Base-by-base conservation (phyloP, 2,888 invertebrate genomes). In the Teleogryllus oceanicus region DNA sequence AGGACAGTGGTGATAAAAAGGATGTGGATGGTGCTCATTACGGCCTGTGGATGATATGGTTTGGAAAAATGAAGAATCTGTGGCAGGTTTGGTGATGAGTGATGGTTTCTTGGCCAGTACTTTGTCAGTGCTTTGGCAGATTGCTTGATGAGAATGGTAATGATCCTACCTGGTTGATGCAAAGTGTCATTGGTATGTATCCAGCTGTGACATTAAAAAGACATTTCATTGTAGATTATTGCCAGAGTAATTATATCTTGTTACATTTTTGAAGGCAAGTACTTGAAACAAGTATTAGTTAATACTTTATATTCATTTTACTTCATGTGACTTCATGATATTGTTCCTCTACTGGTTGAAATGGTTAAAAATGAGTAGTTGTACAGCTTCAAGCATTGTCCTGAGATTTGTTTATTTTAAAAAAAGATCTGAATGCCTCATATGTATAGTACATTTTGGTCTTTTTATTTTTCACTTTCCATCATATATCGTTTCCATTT, bases 201-300 rank as follows among this genome's bases (percentile, higher is more conserved):
- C n/a, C 62, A 62, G 62, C 62, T 18, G 62, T 18, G 62, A 37
- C 37, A 37, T 37, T 62, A 18, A 13, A 62, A 62, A 62, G 62
- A 62, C 62, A 62, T 62, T 62, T 62, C n/a, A 62, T 62, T 62
- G 62, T 62, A 62, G 62, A 62, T 18, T 62, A 62, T 62, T 62
- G n/a, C n/a, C 62, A 62, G 37, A 37, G 37, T 37, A 37, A 37
- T 37, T 37, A 37, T 37, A 37, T 37, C 8, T 37, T 37, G 37
- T 37, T 37, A 37, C 37, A 37, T 37, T 37, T 37, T 37, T 37
- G 37, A 37, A 37, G 37, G 37, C 37, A 37, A 37, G 37, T 37
- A 37, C 37, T 37, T 37, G 37, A 37, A 37, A 37, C 37, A 37
- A 37, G 37, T 37, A 37, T 37, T 37, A 37, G 37, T 37, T 37